phyloP scores from a whole-genome alignment of 2,113 vertebrate species.

The Gadus chalcogrammus region DNA sequence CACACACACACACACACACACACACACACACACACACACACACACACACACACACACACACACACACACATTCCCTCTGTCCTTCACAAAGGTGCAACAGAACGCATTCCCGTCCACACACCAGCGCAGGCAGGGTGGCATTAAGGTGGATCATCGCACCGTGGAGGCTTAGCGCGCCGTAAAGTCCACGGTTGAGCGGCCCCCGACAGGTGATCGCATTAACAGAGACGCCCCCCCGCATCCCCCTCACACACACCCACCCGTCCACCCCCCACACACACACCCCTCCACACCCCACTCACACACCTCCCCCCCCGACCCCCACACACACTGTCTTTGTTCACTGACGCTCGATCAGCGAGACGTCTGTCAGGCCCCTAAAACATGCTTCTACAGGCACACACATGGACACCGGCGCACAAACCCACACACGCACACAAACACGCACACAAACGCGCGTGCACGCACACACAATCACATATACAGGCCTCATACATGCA shows the following conservation, averaged over 20 bases:
- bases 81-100: background rate
- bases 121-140: constrained; percentile 6
- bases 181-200: constrained; percentile 34
- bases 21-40: background rate
- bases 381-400: too few species aligned
- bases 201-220: constrained; percentile 56
- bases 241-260: background rate
- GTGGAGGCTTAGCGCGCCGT: constrained; percentile 27
- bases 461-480: background rate
- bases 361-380: background rate
- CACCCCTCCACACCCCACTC: constrained; percentile 8
- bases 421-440: background rate
- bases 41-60: background rate
- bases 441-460: background rate
- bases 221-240: constrained; percentile 1
- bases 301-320: background rate
- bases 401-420: too few species aligned
- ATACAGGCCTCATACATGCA: background rate
- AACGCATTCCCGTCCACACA: background rate
- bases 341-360: background rate
- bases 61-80: background rate
- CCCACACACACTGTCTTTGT: background rate
- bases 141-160: constrained; percentile 25
- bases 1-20: background rate
- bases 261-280: too few species aligned